Conservation (phyloP, 2,113 vertebrate species). For the Phasianus colchicus region DNA sequence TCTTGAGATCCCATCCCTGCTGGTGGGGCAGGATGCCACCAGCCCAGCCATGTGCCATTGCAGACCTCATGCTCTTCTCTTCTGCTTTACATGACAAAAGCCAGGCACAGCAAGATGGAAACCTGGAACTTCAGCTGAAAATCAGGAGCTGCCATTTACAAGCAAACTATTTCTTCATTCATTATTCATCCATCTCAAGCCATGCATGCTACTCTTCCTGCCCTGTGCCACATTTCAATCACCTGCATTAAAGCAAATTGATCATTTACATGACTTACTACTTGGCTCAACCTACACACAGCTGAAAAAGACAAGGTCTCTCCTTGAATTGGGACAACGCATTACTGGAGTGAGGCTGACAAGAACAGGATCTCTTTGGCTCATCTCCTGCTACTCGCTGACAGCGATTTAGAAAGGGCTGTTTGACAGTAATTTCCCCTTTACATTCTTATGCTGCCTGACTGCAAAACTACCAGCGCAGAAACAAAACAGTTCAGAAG, state of each 20-base stretch:
- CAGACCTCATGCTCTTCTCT: accelerated
- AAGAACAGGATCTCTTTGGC: constrained; percentile 62
- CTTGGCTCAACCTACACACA: constrained; percentile 37
- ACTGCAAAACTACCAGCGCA: background rate
- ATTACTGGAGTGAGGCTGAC: constrained; percentile 36
- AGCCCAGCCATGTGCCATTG: background rate
- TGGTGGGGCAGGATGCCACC: background rate
- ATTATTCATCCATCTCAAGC: background rate
- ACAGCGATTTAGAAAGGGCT: constrained; percentile 49
- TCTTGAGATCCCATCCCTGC: background rate
- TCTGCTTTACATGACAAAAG: background rate
- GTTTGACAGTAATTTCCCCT: constrained; percentile 67
- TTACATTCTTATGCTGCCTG: constrained; percentile 17
- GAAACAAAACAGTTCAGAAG: background rate
- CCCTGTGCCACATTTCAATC: background rate
- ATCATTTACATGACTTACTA: constrained; percentile 28
- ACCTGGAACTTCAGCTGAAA: background rate
- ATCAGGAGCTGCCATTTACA: background rate
- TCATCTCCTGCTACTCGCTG: constrained; percentile 61
- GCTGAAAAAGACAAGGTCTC: constrained; percentile 52
- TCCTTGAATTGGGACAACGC: constrained; percentile 59
- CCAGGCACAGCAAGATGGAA: accelerated
- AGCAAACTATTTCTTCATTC: background rate
- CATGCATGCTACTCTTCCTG: background rate
- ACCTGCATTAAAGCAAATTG: constrained; percentile 34